Evolutionary conservation across 2,797 vertebrate genomes (phyloP).

Genomic region (Aldrovandia affinis): DNA sequence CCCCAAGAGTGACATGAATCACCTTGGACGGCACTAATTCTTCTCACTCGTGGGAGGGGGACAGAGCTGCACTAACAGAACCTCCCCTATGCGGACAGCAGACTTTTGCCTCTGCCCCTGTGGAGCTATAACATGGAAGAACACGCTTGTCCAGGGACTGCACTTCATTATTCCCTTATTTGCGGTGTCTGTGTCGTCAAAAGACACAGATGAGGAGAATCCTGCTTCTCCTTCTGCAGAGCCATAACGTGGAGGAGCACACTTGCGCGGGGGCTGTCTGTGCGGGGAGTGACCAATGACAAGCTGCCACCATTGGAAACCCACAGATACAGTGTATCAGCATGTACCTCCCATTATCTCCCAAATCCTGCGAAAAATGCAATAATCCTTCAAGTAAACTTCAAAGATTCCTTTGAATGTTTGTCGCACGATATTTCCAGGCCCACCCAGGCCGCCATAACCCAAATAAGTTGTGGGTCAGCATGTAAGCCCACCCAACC

Average conservation of each 20-base stretch:
- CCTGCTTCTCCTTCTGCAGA: too few species aligned
- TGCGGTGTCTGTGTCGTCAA: neutral
- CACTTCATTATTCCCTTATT: conserved; percentile 15
- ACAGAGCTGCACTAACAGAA: conserved; percentile 26
- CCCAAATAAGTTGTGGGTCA: neutral
- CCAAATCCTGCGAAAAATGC: neutral
- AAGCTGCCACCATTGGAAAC: neutral
- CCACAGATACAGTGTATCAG: too few species aligned
- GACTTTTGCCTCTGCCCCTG: conserved; percentile 1
- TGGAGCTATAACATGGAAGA: neutral
- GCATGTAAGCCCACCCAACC: neutral
- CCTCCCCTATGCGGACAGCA: neutral
- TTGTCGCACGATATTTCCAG: neutral
- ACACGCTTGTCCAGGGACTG: neutral
- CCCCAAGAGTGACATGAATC: conserved; percentile 63
- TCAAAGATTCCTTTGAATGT: neutral
- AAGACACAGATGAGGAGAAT: too few species aligned
- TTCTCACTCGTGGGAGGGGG: conserved; percentile 43
- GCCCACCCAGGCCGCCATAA: neutral
- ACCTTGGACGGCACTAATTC: conserved; percentile 51
- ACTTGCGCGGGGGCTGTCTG: neutral
- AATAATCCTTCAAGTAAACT: neutral
- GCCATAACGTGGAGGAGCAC: neutral
- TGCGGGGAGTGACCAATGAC: neutral
- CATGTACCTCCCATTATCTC: too few species aligned